phyloP scores from a whole-genome alignment of 2,888 invertebrate species.

The Acrocyrtus sp. region DNA sequence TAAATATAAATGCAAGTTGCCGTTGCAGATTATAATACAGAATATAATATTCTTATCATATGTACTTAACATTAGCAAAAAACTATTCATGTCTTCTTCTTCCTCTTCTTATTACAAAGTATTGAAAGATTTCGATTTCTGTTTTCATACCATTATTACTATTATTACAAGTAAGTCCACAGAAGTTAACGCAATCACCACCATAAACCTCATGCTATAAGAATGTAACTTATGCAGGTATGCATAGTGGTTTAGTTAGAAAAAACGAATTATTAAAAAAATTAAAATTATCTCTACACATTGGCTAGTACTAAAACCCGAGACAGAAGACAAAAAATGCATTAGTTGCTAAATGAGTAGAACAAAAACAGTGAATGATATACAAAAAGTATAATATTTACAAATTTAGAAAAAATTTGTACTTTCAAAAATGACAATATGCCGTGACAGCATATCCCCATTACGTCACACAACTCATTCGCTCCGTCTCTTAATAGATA shows the following conservation, averaged over 20 bases:
- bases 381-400: conserved; percentile 25
- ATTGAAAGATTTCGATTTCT: conserved; percentile 49
- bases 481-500: no score
- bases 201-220: no score
- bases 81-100: background rate
- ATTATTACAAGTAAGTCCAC: background rate
- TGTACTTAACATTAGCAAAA: background rate
- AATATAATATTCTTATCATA: no score
- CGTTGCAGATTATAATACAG: no score
- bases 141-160: background rate
- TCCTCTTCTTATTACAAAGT: background rate
- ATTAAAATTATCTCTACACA: no score
- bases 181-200: background rate
- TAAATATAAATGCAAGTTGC: no score
- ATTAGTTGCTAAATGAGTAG: conserved; percentile 10
- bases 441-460: background rate
- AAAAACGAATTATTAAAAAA: background rate
- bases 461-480: background rate
- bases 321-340: conserved; percentile 19
- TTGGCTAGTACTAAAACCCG: no score
- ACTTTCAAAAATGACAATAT: conserved; percentile 35
- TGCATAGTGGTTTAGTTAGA: background rate
- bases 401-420: conserved; percentile 54
- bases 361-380: background rate
- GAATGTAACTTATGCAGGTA: no score